These are phyloP conservation scores for Chromis chromis DNA, from an alignment of 2,797 vertebrate genomes.

Conservation along the genomic window DNA sequence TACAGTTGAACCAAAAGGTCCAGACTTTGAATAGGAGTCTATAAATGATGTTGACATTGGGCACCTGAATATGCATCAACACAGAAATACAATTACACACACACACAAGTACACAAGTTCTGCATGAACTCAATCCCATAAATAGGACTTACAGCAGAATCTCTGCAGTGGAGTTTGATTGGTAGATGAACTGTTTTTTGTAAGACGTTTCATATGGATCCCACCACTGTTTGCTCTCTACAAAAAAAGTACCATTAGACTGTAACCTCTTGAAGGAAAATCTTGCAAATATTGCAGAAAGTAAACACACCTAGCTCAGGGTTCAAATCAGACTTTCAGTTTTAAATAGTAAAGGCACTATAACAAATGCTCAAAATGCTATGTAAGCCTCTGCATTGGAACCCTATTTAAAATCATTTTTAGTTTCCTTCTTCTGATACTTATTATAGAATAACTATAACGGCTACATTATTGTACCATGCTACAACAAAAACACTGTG, in stretches of 20 bases:
- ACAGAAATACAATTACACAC: conserved; percentile 29
- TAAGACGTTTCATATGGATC: conserved; percentile 86
- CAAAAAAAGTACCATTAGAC: conserved; percentile 24
- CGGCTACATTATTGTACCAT: no score
- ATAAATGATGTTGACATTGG: conserved; percentile 72
- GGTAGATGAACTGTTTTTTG: conserved; percentile 79
- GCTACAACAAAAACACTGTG: no score
- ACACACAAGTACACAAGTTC: not conserved
- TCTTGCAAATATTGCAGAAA: no score
- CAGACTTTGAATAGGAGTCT: conserved; percentile 72
- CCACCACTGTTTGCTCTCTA: conserved; percentile 76
- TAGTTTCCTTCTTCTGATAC: no score
- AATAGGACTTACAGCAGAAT: conserved; percentile 70
- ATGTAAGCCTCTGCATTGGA: not conserved
- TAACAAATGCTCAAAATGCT: not conserved
- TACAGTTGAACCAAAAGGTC: conserved; percentile 76
- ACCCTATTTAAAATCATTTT: not conserved
- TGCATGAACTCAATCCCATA: not conserved
- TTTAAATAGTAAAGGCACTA: not conserved
- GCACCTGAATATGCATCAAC: conserved; percentile 63
- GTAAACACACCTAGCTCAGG: not conserved
- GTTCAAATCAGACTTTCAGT: not conserved
- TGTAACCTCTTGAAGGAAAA: no score
- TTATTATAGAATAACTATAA: no score
- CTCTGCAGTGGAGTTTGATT: conserved; percentile 53